A percentile compares a stretch with the other conserved stretches of the same genome.
Evolutionary conservation across 2,888 invertebrate genomes (phyloP).

Genomic region (Frankliniella intonsa): DNA sequence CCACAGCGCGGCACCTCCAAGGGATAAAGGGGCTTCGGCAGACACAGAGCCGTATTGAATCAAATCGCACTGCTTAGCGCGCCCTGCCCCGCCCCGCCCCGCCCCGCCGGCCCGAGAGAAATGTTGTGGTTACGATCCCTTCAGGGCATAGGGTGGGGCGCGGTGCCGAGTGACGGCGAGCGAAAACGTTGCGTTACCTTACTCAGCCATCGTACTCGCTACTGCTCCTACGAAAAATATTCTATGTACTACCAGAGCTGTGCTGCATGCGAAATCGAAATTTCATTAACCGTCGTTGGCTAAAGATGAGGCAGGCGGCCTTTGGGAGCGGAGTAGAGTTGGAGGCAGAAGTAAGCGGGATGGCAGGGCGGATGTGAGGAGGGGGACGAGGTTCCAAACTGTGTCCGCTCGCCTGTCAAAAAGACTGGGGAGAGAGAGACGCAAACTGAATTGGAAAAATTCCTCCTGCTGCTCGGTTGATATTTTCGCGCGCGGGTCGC

Average conservation of each 20-base stretch:
- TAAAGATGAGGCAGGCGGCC: too few relatives aligned
- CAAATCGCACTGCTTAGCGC: not conserved
- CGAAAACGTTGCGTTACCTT: too few relatives aligned
- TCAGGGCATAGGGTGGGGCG: not conserved
- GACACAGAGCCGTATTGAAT: constrained; percentile 5
- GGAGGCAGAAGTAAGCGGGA: not conserved
- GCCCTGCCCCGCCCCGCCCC: not conserved
- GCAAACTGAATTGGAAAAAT: constrained; percentile 22
- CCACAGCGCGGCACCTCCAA: not conserved
- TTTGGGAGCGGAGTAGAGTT: too few relatives aligned
- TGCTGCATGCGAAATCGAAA: too few relatives aligned
- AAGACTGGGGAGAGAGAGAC: not conserved
- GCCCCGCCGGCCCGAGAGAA: not conserved
- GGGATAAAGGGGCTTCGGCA: not conserved
- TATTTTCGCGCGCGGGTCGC: not conserved
- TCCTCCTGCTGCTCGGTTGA: not conserved
- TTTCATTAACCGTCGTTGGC: too few relatives aligned
- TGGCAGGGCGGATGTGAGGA: not conserved
- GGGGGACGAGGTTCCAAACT: not conserved
- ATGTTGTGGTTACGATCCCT: not conserved
- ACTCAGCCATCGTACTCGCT: too few relatives aligned
- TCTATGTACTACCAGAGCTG: too few relatives aligned
- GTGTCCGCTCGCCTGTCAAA: not conserved
- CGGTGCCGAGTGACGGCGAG: not conserved
- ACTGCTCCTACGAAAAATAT: too few relatives aligned